Conservation (phyloP, 2,113 vertebrate genomes). For the Conger conger region DNA sequence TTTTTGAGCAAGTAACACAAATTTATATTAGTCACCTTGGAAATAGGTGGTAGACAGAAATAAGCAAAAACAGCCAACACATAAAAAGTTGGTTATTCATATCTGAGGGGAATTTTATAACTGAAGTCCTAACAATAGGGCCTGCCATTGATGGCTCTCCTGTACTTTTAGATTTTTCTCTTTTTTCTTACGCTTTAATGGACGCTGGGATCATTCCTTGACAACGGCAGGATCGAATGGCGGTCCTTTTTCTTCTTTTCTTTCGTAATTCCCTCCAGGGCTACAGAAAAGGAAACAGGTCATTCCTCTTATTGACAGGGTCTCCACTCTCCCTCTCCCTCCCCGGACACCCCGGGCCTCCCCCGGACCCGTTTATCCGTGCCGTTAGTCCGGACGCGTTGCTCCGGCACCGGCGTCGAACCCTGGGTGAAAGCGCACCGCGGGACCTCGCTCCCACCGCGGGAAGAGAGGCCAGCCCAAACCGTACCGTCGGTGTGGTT, state of each 20-base stretch:
- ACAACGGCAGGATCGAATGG: conserved; percentile 41
- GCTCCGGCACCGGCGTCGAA: conserved; percentile 13
- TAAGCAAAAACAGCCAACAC: background rate
- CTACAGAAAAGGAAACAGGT: conserved; percentile 35
- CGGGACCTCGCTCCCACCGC: conserved; percentile 11
- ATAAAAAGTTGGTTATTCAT: background rate
- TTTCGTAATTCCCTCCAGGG: background rate
- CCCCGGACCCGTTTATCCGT: conserved; percentile 10
- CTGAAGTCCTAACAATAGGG: background rate
- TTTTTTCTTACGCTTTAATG: conserved; percentile 31
- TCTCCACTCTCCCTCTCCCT: background rate
- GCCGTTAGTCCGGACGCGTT: background rate
- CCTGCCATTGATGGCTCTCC: background rate
- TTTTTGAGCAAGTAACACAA: background rate
- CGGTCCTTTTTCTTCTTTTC: conserved; percentile 13
- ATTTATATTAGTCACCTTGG: background rate
- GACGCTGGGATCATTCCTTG: conserved; percentile 40
- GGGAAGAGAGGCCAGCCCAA: background rate
- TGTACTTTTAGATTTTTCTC: background rate
- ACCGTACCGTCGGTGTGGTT: background rate
- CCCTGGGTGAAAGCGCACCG: conserved; percentile 8
- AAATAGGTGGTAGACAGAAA: background rate
- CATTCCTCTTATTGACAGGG: conserved; percentile 36
- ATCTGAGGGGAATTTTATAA: background rate
- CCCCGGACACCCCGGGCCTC: background rate